A percentile compares a stretch with the other conserved stretches of the same genome.
phyloP scores from a whole-genome alignment of 1,140 invertebrate species.

The Penaeus chinensis region DNA sequence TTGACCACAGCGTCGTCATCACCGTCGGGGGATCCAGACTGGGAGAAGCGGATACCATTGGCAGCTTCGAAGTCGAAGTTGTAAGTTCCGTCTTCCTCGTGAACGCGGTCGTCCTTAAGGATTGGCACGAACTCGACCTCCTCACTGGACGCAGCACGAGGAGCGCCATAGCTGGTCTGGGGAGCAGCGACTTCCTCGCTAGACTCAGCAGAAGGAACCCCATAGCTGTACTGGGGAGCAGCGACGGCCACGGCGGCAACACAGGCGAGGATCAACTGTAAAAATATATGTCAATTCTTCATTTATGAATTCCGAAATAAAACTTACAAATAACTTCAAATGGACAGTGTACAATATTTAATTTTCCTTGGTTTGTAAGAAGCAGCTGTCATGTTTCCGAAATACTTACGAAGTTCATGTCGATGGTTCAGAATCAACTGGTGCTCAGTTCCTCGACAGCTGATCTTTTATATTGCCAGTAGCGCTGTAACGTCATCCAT shows the following conservation, averaged over 20 bases:
- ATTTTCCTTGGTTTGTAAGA: too few relatives aligned
- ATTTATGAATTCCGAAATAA: too few relatives aligned
- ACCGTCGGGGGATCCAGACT: constrained; percentile 20
- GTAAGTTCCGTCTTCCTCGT: constrained; percentile 17
- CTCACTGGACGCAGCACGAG: neutral
- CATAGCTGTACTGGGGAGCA: neutral
- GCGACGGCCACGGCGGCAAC: neutral
- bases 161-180: constrained; percentile 15
- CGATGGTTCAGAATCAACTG: too few relatives aligned
- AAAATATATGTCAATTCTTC: too few relatives aligned
- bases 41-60: constrained; percentile 10
- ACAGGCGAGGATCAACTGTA: constrained; percentile 11
- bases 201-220: too few relatives aligned
- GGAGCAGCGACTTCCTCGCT: neutral
- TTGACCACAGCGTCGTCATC: constrained; percentile 1
- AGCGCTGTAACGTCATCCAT: too few relatives aligned
- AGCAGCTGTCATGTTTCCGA: too few relatives aligned
- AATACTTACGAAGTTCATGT: too few relatives aligned
- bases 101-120: constrained; percentile 26
- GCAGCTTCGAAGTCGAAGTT: constrained; percentile 20
- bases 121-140: constrained; percentile 6
- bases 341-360: too few relatives aligned
- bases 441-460: too few relatives aligned
- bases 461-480: too few relatives aligned
- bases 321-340: too few relatives aligned